phyloP scores from a whole-genome alignment of 2,888 invertebrate genomes.

The Ernsta delagoae region DNA sequence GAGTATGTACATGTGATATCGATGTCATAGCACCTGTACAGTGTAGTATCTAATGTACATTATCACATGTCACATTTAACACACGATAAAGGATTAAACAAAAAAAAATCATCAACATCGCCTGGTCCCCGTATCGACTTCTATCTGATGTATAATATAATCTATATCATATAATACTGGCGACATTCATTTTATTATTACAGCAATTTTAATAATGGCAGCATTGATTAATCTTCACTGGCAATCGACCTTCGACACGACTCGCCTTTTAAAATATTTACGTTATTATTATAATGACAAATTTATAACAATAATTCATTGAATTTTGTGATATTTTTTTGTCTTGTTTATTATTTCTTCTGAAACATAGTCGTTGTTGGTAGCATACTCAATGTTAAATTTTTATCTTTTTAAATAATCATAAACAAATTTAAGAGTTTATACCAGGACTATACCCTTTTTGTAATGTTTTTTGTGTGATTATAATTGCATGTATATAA shows the following conservation, averaged over 20 bases:
- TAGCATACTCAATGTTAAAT: not conserved
- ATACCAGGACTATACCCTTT: not conserved
- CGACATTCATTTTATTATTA: conserved; percentile 9
- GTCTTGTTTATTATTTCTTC: too few relatives aligned
- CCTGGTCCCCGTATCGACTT: conserved; percentile 1
- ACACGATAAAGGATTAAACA: conserved; percentile 24
- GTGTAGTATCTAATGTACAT: conserved; percentile 37
- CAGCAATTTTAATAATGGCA: conserved; percentile 19
- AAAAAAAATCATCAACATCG: conserved; percentile 9
- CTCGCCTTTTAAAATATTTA: not conserved
- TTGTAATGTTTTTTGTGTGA: conserved; percentile 26
- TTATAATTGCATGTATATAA: conserved; percentile 27
- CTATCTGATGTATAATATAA: not conserved
- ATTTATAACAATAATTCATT: not conserved
- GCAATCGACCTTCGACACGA: not conserved
- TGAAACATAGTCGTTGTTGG: too few relatives aligned
- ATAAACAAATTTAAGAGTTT: too few relatives aligned
- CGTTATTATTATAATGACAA: not conserved
- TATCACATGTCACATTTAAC: conserved; percentile 31
- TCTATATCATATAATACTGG: conserved; percentile 27
- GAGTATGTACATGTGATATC: conserved; percentile 55
- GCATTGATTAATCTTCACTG: conserved; percentile 22
- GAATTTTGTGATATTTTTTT: not conserved
- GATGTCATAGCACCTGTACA: conserved; percentile 46
- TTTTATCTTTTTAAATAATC: too few relatives aligned